Percentiles rank a stretch among this genome's conserved stretches.
These are phyloP conservation scores for Zaprionus ornatus DNA, from an alignment of 1,140 invertebrate species.

Conservation along the genomic window DNA sequence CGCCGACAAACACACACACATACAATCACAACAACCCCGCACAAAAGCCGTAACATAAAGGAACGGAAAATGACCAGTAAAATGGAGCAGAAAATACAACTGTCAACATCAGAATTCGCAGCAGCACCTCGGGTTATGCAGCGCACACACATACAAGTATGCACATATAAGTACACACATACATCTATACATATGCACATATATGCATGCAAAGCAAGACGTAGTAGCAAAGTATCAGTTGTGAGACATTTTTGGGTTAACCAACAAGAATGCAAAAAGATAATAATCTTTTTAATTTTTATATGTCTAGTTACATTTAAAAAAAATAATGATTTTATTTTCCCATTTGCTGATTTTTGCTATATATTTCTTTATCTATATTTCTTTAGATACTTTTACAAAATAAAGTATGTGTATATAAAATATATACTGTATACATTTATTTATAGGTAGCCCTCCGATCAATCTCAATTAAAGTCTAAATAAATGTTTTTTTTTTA, in stretches of 20 bases:
- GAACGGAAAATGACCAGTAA: slow-evolving; percentile 33
- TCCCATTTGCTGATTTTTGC: too few species aligned
- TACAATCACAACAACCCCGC: background rate
- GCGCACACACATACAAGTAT: slow-evolving; percentile 9
- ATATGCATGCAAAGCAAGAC: background rate
- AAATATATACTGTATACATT: too few species aligned
- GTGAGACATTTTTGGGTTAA: background rate
- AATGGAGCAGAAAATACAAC: slow-evolving; percentile 51
- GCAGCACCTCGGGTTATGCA: slow-evolving; percentile 33
- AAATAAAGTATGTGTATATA: too few species aligned
- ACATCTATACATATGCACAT: background rate
- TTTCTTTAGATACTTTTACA: too few species aligned
- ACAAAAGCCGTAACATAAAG: slow-evolving; percentile 26
- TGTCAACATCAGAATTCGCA: slow-evolving; percentile 55
- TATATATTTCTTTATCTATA: too few species aligned
- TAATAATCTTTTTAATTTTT: background rate
- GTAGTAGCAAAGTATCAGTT: too few species aligned
- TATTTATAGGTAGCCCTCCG: too few species aligned
- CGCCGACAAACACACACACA: background rate
- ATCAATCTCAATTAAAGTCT: too few species aligned
- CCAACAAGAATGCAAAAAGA: background rate
- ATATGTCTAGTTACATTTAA: background rate
- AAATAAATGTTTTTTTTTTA: too few species aligned
- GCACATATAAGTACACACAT: background rate
- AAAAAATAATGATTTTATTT: background rate